These are phyloP conservation scores for Cephus spinipes DNA, from an alignment of 2,888 invertebrate genomes.

Conservation along the genomic window DNA sequence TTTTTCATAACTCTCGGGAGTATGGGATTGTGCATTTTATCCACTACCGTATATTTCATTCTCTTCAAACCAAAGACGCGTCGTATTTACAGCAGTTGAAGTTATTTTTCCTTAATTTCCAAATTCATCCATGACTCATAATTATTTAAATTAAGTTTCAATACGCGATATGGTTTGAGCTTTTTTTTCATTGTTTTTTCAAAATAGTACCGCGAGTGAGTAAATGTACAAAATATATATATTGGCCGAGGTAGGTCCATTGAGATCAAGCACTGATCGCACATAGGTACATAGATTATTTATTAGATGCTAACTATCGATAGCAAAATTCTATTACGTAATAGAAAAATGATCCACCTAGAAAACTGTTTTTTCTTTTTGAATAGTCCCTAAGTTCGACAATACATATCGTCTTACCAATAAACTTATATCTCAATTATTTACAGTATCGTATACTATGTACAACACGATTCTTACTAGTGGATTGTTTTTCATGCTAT, in stretches of 20 bases:
- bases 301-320: conserved; percentile 20
- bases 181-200: not conserved
- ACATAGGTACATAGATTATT: conserved; percentile 14
- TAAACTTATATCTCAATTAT: conserved; percentile 11
- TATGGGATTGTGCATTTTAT: conserved; percentile 55
- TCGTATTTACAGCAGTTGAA: conserved; percentile 41
- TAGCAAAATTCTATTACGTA: conserved; percentile 22
- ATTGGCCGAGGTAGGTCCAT: not conserved
- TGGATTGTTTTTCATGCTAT: not conserved
- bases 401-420: not conserved
- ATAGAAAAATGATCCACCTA: conserved; percentile 24
- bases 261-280: not conserved
- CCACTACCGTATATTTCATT: conserved; percentile 51
- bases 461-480: not conserved
- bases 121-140: not conserved
- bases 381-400: not conserved
- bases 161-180: not conserved
- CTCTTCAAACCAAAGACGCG: conserved; percentile 59
- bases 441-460: conserved; percentile 15
- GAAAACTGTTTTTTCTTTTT: conserved; percentile 4
- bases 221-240: conserved; percentile 2
- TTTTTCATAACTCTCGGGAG: conserved; percentile 74
- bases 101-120: not conserved
- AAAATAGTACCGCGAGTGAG: not conserved
- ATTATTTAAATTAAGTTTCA: not conserved